These are phyloP conservation scores for Scarus forsteni DNA, from an alignment of 2,797 vertebrate species.

Conservation along the genomic window DNA sequence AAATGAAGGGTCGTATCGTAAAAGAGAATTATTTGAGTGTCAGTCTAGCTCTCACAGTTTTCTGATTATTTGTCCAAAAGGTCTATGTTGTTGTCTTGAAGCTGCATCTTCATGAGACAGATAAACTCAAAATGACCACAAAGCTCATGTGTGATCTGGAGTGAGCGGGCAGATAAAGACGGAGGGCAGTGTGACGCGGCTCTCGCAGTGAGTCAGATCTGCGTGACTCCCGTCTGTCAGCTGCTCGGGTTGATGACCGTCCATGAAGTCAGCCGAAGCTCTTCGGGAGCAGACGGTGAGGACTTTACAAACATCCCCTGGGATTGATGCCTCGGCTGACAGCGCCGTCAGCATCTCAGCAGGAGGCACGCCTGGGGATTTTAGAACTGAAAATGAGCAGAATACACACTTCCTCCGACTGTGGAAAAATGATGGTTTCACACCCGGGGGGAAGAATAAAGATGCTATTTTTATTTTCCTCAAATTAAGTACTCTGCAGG, in stretches of 20 bases:
- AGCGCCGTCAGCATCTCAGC: not conserved
- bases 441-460: not conserved
- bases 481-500: too few species aligned
- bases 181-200: not conserved
- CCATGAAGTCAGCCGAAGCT: not conserved
- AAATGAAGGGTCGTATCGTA: too few species aligned
- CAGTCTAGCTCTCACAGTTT: too few species aligned
- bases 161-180: not conserved
- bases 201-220: not conserved
- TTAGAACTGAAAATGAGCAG: not conserved
- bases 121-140: not conserved
- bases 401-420: not conserved
- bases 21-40: too few species aligned
- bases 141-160: not conserved
- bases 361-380: not conserved
- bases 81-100: too few species aligned
- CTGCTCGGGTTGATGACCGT: not conserved
- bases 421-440: not conserved
- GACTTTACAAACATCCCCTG: not conserved
- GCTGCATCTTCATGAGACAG: too few species aligned
- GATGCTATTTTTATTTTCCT: not conserved
- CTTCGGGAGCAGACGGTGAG: not conserved
- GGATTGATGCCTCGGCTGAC: not conserved
- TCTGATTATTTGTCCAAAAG: too few species aligned
- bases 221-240: conserved; percentile 9